These are phyloP conservation scores for Drosophila prolongata DNA, from an alignment of 2,888 invertebrate species.

Conservation along the genomic window DNA sequence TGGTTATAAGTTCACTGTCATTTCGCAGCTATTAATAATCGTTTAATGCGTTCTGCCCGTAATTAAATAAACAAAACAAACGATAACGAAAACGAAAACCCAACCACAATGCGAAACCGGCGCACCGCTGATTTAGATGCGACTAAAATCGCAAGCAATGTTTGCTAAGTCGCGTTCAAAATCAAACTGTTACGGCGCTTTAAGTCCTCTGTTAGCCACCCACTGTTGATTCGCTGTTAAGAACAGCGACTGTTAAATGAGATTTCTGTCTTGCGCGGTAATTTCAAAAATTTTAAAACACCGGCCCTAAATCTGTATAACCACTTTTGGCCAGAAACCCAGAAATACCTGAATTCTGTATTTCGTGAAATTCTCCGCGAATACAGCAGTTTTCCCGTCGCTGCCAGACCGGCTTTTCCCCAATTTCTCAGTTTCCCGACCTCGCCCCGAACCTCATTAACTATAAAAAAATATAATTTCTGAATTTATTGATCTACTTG, in stretches of 20 bases:
- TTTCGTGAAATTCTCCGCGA: no score
- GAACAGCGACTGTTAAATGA: not conserved
- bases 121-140: constrained; percentile 11
- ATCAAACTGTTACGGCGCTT: constrained; percentile 3
- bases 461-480: no score
- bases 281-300: not conserved
- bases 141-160: constrained; percentile 14
- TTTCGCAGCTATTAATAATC: constrained; percentile 11
- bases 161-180: constrained; percentile 10
- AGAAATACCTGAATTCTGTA: no score
- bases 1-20: constrained; percentile 9
- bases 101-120: constrained; percentile 9
- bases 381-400: no score
- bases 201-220: not conserved
- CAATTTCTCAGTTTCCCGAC: no score
- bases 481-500: no score
- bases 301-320: no score
- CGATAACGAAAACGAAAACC: not conserved
- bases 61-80: constrained; percentile 37
- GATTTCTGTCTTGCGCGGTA: not conserved
- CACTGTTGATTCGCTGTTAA: not conserved
- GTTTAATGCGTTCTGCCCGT: constrained; percentile 16
- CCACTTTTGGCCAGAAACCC: no score
- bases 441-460: no score
- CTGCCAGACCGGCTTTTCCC: no score